These are phyloP conservation scores for Solenopsis fugax DNA, from an alignment of 1,140 invertebrate species.

Conservation along the genomic window DNA sequence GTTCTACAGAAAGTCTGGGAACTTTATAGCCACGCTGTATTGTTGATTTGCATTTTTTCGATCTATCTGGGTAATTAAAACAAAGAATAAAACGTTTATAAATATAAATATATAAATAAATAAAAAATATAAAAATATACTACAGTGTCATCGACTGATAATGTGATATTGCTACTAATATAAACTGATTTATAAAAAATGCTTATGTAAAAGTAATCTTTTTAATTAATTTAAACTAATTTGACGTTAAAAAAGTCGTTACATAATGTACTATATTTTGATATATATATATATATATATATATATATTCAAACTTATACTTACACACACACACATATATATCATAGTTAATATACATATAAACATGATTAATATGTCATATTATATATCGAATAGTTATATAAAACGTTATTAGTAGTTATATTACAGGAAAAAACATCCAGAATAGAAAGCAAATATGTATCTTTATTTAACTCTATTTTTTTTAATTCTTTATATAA, in stretches of 20 bases:
- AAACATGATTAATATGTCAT: too few species aligned
- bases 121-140: constrained; percentile 21
- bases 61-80: background rate
- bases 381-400: too few species aligned
- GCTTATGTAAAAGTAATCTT: constrained; percentile 4
- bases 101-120: too few species aligned
- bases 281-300: too few species aligned
- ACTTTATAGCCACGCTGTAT: background rate
- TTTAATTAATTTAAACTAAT: constrained; percentile 4
- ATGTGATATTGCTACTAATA: background rate
- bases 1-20: too few species aligned
- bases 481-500: constrained; percentile 74
- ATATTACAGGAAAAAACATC: constrained; percentile 19
- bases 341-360: too few species aligned
- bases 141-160: background rate
- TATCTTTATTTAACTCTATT: constrained; percentile 20
- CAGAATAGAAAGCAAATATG: constrained; percentile 59
- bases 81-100: constrained; percentile 17
- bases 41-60: background rate
- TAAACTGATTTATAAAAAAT: constrained; percentile 9
- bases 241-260: background rate
- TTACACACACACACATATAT: too few species aligned
- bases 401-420: too few species aligned
- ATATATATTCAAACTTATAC: too few species aligned
- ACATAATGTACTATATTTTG: background rate